Evolutionary conservation across 2,888 invertebrate genomes (phyloP).

Genomic region (Venusia cambrica): DNA sequence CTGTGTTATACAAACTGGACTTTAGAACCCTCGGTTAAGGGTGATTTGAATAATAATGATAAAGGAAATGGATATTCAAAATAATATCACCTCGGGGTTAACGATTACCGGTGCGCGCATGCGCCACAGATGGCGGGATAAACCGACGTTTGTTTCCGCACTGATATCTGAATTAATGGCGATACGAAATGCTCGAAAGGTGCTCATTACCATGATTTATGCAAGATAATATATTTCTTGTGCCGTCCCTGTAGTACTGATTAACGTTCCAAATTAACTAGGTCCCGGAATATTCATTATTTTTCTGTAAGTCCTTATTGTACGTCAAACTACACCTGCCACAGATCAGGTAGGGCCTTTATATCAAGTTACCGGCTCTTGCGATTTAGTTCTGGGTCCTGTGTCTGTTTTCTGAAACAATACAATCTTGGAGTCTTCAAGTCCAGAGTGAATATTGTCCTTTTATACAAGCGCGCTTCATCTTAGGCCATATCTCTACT

Average conservation of each 20-base stretch:
- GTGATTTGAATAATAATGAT: conserved; percentile 70
- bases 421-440: too few species aligned
- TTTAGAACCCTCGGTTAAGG: conserved; percentile 60
- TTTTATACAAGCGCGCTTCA: too few species aligned
- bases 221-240: conserved; percentile 72
- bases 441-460: too few species aligned
- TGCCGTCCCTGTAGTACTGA: conserved; percentile 57
- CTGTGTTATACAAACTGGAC: conserved; percentile 63
- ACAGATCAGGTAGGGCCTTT: conserved; percentile 5
- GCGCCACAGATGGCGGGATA: conserved; percentile 78
- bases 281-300: conserved; percentile 36
- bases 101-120: conserved; percentile 79
- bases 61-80: conserved; percentile 78
- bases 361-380: conserved; percentile 1
- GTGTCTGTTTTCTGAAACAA: too few species aligned
- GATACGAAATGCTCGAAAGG: conserved; percentile 78
- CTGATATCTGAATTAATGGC: conserved; percentile 81
- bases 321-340: conserved; percentile 16
- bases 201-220: conserved; percentile 80
- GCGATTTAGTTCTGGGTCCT: conserved; percentile 2
- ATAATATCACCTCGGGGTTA: conserved; percentile 81
- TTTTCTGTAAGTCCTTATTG: conserved; percentile 28
- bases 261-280: conserved; percentile 52
- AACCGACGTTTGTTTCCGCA: conserved; percentile 81
- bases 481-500: too few species aligned